Evolutionary conservation across 2,797 vertebrate genomes (phyloP).

Genomic region (Eremophila alpestris): DNA sequence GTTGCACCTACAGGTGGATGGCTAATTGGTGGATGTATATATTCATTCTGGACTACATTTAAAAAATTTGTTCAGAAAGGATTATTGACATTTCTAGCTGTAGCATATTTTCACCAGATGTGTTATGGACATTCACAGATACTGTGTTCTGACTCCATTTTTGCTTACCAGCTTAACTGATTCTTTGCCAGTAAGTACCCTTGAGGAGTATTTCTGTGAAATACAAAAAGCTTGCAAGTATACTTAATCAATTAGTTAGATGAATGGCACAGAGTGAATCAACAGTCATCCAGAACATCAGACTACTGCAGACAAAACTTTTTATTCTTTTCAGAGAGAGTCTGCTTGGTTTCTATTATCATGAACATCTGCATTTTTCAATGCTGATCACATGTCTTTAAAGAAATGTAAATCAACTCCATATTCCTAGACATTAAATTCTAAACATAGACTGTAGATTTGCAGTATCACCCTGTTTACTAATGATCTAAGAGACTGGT

Average conservation of each 20-base stretch:
- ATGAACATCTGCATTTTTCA: slow-evolving; percentile 32
- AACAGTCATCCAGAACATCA: background rate
- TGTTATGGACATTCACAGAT: background rate
- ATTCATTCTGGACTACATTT: background rate
- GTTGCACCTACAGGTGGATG: background rate
- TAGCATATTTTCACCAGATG: slow-evolving; percentile 15
- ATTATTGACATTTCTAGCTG: background rate
- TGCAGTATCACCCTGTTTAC: slow-evolving; percentile 15
- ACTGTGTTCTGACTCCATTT: background rate
- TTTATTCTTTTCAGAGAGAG: slow-evolving; percentile 23
- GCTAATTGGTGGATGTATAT: background rate
- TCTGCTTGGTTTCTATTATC: slow-evolving; percentile 41
- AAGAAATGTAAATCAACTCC: slow-evolving; percentile 50
- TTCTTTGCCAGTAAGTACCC: background rate
- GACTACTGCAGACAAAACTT: slow-evolving; percentile 6
- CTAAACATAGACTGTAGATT: background rate
- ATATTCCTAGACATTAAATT: slow-evolving; percentile 22
- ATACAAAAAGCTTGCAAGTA: background rate
- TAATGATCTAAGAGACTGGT: slow-evolving; percentile 29
- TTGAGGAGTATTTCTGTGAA: background rate
- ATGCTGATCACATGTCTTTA: slow-evolving; percentile 1
- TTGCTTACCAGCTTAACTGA: background rate
- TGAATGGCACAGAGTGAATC: background rate
- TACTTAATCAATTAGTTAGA: slow-evolving; percentile 9
- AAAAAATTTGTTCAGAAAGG: background rate